Percentiles rank a stretch among this genome's conserved stretches.
Conservation (phyloP, 2,888 invertebrate species). For the Stenoptilia bipunctidactyla region DNA sequence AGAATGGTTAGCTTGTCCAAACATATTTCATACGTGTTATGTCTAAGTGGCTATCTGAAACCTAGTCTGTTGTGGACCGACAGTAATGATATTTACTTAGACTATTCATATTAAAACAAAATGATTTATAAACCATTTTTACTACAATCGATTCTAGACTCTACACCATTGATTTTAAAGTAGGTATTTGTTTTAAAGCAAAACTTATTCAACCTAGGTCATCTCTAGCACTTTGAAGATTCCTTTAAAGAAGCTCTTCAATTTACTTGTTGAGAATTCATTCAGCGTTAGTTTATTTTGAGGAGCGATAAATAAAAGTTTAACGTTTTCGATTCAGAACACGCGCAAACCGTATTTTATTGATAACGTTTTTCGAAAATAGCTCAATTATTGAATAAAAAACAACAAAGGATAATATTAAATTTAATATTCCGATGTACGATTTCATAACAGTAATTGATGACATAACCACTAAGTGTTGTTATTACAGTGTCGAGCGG, state of each 20-base stretch:
- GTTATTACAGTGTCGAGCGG: constrained; percentile 34
- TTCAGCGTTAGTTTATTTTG: constrained; percentile 35
- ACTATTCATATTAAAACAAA: constrained; percentile 19
- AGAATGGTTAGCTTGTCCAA: neutral
- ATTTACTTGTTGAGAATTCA: constrained; percentile 54
- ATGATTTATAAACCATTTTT: constrained; percentile 17
- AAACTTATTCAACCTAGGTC: neutral
- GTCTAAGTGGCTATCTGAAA: constrained; percentile 43
- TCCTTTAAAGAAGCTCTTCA: constrained; percentile 41
- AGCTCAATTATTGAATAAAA: too few relatives aligned
- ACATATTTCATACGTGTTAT: constrained; percentile 13
- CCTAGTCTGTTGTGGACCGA: constrained; percentile 41
- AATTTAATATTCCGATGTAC: too few relatives aligned
- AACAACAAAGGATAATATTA: too few relatives aligned
- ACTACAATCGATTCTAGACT: neutral
- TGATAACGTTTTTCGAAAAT: too few relatives aligned
- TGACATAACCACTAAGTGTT: constrained; percentile 10
- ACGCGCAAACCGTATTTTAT: neutral
- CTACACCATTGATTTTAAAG: neutral
- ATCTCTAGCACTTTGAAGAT: constrained; percentile 26
- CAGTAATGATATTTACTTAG: constrained; percentile 57
- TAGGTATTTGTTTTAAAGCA: neutral
- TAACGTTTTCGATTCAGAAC: constrained; percentile 30
- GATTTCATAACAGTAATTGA: too few relatives aligned
- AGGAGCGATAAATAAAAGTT: constrained; percentile 34